A percentile compares a stretch with the other conserved stretches of the same genome.
Conservation (phyloP, 2,888 invertebrate genomes). For the Ecdyonurus torrentis region DNA sequence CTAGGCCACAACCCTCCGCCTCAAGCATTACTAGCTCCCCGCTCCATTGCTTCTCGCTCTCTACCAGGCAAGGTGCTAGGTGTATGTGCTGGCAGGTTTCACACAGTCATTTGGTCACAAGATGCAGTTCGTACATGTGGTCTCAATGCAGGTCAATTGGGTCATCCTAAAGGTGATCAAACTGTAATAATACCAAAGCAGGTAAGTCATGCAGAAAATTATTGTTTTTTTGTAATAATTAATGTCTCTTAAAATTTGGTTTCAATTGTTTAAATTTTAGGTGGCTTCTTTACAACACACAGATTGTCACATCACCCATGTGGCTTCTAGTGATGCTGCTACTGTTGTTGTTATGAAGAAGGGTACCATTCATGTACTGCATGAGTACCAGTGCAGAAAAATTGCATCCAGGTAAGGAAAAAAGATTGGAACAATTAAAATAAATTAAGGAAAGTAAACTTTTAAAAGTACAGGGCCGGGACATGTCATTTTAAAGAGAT, state of each 20-base stretch:
- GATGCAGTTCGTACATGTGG: constrained; percentile 61
- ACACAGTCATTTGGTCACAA: constrained; percentile 36
- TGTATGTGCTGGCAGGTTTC: constrained; percentile 49
- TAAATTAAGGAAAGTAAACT: too few species aligned
- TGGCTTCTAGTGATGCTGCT: constrained; percentile 48
- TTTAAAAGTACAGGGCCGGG: too few species aligned
- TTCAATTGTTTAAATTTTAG: not conserved
- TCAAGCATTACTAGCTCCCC: constrained; percentile 21
- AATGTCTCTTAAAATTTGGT: not conserved
- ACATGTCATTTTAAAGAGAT: too few species aligned
- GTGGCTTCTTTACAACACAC: constrained; percentile 22
- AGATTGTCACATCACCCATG: constrained; percentile 32
- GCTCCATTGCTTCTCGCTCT: not conserved
- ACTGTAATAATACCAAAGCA: constrained; percentile 22
- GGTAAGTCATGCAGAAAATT: constrained; percentile 12
- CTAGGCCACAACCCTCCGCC: constrained; percentile 40
- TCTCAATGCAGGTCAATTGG: constrained; percentile 65
- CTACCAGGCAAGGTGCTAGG: constrained; percentile 23
- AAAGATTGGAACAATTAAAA: not conserved
- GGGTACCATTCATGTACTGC: constrained; percentile 51
- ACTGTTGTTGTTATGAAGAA: constrained; percentile 43
- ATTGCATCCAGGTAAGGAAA: constrained; percentile 39
- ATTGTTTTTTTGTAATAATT: constrained; percentile 1
- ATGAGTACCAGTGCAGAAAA: constrained; percentile 51
- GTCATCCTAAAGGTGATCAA: constrained; percentile 36